A percentile compares a stretch with the other conserved stretches of the same genome.
Evolutionary conservation across 2,888 invertebrate genomes (phyloP).

Genomic region (Cistogaster globosa): DNA sequence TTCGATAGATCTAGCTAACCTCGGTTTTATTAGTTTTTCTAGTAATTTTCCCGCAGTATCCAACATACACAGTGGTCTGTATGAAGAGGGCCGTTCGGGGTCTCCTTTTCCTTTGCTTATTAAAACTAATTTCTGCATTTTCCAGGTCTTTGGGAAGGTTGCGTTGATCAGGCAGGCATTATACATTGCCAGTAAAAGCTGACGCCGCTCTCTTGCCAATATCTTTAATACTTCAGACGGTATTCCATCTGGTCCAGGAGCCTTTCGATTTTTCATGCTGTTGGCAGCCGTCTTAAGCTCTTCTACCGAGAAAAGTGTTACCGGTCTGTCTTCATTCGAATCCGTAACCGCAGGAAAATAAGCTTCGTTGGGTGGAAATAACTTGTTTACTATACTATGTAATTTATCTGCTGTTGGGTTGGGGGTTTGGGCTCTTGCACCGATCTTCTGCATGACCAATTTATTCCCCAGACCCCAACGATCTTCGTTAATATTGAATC

Average conservation of each 20-base stretch:
- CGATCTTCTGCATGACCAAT: background rate
- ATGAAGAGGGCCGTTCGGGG: no score
- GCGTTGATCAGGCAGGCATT: slow-evolving; percentile 17
- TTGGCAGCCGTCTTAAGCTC: no score
- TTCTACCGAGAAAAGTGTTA: no score
- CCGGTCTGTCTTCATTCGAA: no score
- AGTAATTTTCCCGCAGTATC: no score
- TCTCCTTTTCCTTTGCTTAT: background rate
- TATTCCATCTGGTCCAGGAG: background rate
- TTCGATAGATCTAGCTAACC: no score
- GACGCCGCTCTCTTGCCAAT: background rate
- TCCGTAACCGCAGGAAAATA: no score
- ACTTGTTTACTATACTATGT: no score
- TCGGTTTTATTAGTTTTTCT: background rate
- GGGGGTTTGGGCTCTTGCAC: no score
- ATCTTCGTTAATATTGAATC: background rate
- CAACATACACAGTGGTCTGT: no score
- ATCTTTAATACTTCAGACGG: slow-evolving; percentile 4
- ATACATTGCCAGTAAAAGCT: no score
- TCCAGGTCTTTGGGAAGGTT: slow-evolving; percentile 16
- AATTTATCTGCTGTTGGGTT: background rate
- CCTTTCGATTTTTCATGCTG: background rate
- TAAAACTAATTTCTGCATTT: background rate
- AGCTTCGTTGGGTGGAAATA: no score
- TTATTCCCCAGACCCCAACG: background rate